These are phyloP conservation scores for Actinia tenebrosa DNA, from an alignment of 64 coral and sea anemone genomes.

Conservation along the genomic window DNA sequence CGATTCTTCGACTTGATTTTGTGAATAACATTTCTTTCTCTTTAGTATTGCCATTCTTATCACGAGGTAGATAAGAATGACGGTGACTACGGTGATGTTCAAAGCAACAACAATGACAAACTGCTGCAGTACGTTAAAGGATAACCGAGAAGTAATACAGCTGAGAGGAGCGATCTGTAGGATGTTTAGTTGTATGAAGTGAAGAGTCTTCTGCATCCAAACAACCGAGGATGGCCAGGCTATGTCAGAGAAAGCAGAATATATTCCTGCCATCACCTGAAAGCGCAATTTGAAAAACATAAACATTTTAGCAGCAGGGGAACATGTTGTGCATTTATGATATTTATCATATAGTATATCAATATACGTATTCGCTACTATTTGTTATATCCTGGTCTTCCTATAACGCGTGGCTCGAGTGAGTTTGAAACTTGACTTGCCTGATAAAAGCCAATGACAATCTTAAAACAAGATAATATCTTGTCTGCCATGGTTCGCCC, in stretches of 20 bases:
- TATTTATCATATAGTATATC: too few relatives aligned
- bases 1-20: too few relatives aligned
- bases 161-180: conserved; percentile 62
- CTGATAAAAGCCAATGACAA: conserved; percentile 54
- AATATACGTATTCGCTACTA: too few relatives aligned
- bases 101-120: conserved; percentile 30
- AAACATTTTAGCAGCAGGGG: too few relatives aligned
- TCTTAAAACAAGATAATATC: conserved; percentile 71
- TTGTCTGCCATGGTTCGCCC: conserved; percentile 63
- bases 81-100: conserved; percentile 21
- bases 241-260: conserved; percentile 38
- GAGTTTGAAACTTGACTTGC: background rate
- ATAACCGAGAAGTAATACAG: conserved; percentile 31
- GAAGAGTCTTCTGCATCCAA: conserved; percentile 28
- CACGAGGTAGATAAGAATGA: conserved; percentile 32
- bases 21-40: too few relatives aligned
- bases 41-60: conserved; percentile 11
- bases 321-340: too few relatives aligned
- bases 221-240: conserved; percentile 56
- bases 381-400: too few relatives aligned
- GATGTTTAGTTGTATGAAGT: conserved; percentile 45
- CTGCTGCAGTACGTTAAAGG: conserved; percentile 29
- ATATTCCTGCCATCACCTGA: conserved; percentile 65
- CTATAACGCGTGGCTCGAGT: too few relatives aligned
- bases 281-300: too few relatives aligned